Conservation (phyloP, 2,113 vertebrate genomes). For the Elaphurus davidianus region DNA sequence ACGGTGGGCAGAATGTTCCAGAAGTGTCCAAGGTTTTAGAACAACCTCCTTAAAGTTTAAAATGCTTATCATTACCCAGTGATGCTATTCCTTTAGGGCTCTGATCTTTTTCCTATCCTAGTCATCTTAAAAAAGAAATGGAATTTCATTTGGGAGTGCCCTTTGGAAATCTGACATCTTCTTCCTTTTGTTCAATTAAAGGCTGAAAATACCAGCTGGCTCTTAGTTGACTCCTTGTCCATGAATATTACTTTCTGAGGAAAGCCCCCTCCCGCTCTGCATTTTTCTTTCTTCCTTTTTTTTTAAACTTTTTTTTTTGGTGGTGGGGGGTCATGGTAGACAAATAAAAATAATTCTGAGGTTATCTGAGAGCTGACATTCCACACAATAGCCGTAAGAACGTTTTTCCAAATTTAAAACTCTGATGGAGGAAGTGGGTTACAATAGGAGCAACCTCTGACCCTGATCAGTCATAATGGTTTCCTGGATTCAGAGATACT, state of each 20-base stretch:
- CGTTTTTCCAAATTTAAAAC: slow-evolving; percentile 86
- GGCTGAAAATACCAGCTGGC: slow-evolving; percentile 35
- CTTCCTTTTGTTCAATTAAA: slow-evolving; percentile 53
- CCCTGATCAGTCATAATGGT: slow-evolving; percentile 86
- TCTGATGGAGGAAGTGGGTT: slow-evolving; percentile 91
- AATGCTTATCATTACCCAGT: not conserved
- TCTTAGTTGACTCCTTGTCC: slow-evolving; percentile 19
- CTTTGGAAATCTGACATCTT: slow-evolving; percentile 35
- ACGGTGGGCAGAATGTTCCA: not conserved
- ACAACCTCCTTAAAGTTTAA: not conserved
- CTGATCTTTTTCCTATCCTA: not conserved
- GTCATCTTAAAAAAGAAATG: not conserved
- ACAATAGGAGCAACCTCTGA: slow-evolving; percentile 97
- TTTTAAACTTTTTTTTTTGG: slow-evolving; percentile 38
- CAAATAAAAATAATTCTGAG: slow-evolving; percentile 79
- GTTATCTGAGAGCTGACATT: slow-evolving; percentile 80
- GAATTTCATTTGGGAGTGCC: slow-evolving; percentile 18
- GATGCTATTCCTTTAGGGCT: not conserved
- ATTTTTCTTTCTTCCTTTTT: slow-evolving; percentile 51
- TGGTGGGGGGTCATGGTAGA: slow-evolving; percentile 66
- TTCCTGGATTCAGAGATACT: slow-evolving; percentile 85
- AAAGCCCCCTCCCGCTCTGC: slow-evolving; percentile 59
- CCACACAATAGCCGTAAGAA: slow-evolving; percentile 81
- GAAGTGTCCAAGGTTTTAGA: not conserved
- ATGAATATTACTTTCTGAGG: slow-evolving; percentile 66